Percentiles rank a stretch among this genome's conserved stretches.
phyloP scores from a whole-genome alignment of 2,797 vertebrate genomes.

The Tragopan temminckii region DNA sequence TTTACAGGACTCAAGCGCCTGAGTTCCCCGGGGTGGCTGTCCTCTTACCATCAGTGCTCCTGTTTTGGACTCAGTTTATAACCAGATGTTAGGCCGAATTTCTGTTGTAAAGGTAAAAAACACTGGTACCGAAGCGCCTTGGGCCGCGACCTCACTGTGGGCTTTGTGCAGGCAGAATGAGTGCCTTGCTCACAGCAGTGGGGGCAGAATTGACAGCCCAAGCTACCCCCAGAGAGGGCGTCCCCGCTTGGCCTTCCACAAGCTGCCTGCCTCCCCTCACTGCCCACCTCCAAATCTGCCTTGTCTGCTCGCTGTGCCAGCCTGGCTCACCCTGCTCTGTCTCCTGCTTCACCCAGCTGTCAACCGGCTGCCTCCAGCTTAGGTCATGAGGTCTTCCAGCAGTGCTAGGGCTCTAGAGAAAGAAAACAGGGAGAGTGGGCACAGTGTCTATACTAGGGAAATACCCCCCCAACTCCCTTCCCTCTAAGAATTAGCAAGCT shows the following conservation, averaged over 20 bases:
- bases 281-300: constrained; percentile 17
- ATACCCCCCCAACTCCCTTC: background rate
- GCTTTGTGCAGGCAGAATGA: constrained; percentile 36
- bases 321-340: background rate
- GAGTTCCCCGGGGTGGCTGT: constrained; percentile 72
- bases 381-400: constrained; percentile 36
- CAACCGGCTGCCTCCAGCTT: constrained; percentile 36
- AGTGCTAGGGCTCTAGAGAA: constrained; percentile 13
- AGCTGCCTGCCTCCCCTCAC: background rate
- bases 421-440: background rate
- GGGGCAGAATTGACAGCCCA: background rate
- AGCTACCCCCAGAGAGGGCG: background rate
- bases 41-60: constrained; percentile 70
- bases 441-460: background rate
- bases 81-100: constrained; percentile 78
- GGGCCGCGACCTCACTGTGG: constrained; percentile 30
- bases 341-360: background rate
- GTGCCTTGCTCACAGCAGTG: background rate
- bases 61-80: constrained; percentile 74
- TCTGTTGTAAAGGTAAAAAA: constrained; percentile 77
- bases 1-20: constrained; percentile 76
- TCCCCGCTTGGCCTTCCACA: background rate
- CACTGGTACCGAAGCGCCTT: constrained; percentile 20
- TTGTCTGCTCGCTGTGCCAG: constrained; percentile 23
- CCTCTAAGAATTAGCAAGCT: background rate